Evolutionary conservation across 2,797 vertebrate species (phyloP), one percentile per base, ranked within the genome.

Genomic region (Poliocrania exsul): DNA sequence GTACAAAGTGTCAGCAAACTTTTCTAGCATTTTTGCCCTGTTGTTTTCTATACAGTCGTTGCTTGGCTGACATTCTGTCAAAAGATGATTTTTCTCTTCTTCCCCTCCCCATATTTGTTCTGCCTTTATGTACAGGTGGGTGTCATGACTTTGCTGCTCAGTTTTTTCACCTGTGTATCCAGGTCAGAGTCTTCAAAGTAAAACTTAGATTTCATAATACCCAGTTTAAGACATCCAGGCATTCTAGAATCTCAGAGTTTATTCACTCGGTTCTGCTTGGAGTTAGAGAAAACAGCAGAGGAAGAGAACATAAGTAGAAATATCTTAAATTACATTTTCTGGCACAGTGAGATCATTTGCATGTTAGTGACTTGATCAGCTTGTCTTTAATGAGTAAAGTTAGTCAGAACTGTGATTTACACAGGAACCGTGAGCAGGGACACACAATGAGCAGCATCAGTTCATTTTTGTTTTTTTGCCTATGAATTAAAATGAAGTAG

Each of bases 401-500:
- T 60, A 77, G 61, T 85, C 58, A 92, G 71, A 77, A 47, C 38
- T 67, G 33, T 90, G 86, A 70, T 88, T 89, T 72, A 65, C 53
- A 23, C 21, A 33, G 49, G 31, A 74, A 78, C 26, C 4, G 3
- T 33, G 67, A 88, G 29, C 42, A 74, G 29, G 50, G 18, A 44
- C 29, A 40, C 0, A 0, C 25, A 56, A 7, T n/a, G 13, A 83
- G 51, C 35, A 74, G 6, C 23, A n/a, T 69, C 35, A 79, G 31
- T 62, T 66, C 10, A 1, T 11, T 37, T 73, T 42, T 40, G 38
- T 13, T 40, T 50, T 75, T 88, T 35, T 81, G 60, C 28, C 24
- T 37, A 1, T 62, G 62, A 81, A 60, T 86, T 81, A 46, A 81
- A 72, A 81, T 57, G 9, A 62, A 51, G 24, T 42, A 24, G 6